phyloP scores from a whole-genome alignment of 2,888 invertebrate genomes.

The Sarcophaga subvicina region DNA sequence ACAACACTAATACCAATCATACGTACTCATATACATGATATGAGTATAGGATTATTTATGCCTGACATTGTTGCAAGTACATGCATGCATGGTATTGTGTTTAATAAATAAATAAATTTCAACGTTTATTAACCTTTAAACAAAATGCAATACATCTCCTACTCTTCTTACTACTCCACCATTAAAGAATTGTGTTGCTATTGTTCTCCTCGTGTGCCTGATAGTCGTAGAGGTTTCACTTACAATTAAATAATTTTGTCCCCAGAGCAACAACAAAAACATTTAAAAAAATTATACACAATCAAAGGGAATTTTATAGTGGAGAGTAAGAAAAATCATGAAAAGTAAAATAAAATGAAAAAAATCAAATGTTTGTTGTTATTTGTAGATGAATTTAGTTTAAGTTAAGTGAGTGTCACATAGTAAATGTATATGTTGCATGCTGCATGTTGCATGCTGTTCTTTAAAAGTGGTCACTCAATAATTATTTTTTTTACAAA shows the following conservation, averaged over 20 bases:
- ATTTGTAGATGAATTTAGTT: constrained; percentile 8
- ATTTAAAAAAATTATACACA: constrained; percentile 10
- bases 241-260: constrained; percentile 66
- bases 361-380: constrained; percentile 55
- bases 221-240: constrained; percentile 60
- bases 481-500: constrained; percentile 55
- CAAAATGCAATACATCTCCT: constrained; percentile 50
- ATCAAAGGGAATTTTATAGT: constrained; percentile 46
- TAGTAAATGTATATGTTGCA: constrained; percentile 20
- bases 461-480: constrained; percentile 55
- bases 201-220: not conserved
- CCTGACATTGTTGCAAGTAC: not conserved
- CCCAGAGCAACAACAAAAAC: constrained; percentile 47
- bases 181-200: not conserved
- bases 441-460: constrained; percentile 29
- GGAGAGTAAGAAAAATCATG: no score
- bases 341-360: not conserved
- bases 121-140: constrained; percentile 69
- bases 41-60: not conserved
- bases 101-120: constrained; percentile 61
- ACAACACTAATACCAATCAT: constrained; percentile 33
- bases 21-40: no score
- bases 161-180: not conserved
- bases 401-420: constrained; percentile 12
- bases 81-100: not conserved